These are phyloP conservation scores for Melanocharis versteri DNA, from an alignment of 2,113 vertebrate species.

Conservation along the genomic window DNA sequence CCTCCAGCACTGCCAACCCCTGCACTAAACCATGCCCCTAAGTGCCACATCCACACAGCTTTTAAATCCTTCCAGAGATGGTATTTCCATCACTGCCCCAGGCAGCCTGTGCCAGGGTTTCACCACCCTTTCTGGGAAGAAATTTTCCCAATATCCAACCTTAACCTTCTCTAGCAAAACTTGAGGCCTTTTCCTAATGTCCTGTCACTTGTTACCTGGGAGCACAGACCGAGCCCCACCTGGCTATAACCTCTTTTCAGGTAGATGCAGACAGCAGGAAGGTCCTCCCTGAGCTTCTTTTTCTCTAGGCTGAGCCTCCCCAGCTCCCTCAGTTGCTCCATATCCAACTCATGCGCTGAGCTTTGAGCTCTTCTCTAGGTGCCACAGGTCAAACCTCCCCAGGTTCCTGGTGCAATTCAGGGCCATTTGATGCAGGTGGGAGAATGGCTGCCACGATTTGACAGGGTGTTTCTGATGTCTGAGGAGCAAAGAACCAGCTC, in stretches of 20 bases:
- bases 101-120: background rate
- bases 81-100: background rate
- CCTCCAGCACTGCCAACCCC: background rate
- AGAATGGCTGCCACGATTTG: background rate
- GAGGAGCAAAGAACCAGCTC: background rate
- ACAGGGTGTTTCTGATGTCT: background rate
- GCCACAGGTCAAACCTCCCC: background rate
- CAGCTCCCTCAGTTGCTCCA: background rate
- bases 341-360: rapidly evolving
- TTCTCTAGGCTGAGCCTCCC: background rate
- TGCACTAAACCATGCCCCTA: background rate
- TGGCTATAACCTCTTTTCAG: background rate
- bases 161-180: background rate
- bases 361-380: background rate
- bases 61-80: background rate
- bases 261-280: background rate
- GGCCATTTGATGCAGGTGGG: background rate
- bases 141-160: background rate
- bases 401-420: too few species aligned
- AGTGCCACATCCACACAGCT: background rate
- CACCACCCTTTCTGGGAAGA: background rate
- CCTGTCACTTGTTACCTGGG: background rate
- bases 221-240: background rate
- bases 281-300: background rate
- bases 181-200: background rate